Conservation (phyloP, 1,140 invertebrate genomes). For the Amphibalanus amphitrite region DNA sequence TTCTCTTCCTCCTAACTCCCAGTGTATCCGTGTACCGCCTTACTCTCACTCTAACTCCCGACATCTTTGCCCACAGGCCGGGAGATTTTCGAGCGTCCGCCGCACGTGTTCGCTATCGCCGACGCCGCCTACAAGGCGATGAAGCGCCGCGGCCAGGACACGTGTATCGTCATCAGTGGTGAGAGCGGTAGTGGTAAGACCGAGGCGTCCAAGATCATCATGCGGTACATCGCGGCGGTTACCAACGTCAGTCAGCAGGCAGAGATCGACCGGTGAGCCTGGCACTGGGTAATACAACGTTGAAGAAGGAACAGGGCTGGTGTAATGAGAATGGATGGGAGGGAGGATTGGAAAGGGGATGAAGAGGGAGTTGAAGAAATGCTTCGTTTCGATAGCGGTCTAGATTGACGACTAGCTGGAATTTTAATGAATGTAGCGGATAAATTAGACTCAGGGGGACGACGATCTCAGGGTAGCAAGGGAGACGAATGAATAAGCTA, state of each 20-base stretch:
- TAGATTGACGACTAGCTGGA: too few species aligned
- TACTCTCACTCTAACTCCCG: conserved; percentile 23
- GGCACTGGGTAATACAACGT: background rate
- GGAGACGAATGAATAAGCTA: too few species aligned
- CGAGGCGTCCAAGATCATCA: conserved; percentile 96
- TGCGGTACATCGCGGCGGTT: conserved; percentile 96
- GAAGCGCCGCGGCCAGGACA: conserved; percentile 72
- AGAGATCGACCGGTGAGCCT: conserved; percentile 72
- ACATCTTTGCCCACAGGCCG: too few species aligned
- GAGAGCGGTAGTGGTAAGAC: conserved; percentile 95
- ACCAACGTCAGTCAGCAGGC: conserved; percentile 78
- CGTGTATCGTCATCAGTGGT: conserved; percentile 85
- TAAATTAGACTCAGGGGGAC: too few species aligned
- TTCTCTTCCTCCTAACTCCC: too few species aligned
- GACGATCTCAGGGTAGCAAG: too few species aligned
- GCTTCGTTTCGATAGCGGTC: too few species aligned
- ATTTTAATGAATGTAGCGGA: too few species aligned
- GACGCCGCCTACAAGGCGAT: conserved; percentile 80
- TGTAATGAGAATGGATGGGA: too few species aligned
- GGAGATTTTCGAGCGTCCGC: conserved; percentile 82
- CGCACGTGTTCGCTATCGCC: conserved; percentile 87
- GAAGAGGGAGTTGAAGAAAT: background rate
- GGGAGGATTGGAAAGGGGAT: background rate
- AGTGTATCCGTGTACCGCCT: too few species aligned
- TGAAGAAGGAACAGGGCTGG: too few species aligned